These are phyloP conservation scores for Steatornis caripensis DNA, from an alignment of 2,113 vertebrate genomes.

Conservation along the genomic window DNA sequence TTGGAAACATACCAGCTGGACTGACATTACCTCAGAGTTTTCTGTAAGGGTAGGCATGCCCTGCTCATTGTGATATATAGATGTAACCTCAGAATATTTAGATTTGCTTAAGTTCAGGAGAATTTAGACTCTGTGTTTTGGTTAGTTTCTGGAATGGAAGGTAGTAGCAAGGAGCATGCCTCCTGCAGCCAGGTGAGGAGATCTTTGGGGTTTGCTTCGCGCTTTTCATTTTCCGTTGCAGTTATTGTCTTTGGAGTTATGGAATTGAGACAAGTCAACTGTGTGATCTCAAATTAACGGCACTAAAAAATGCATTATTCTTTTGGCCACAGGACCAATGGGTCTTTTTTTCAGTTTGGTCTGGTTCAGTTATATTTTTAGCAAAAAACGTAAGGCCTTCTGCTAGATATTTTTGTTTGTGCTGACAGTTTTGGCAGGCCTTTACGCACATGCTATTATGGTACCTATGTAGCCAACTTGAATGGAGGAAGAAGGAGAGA, in stretches of 20 bases:
- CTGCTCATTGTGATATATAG: background rate
- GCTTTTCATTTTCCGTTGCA: background rate
- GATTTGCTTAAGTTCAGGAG: background rate
- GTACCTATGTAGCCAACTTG: background rate
- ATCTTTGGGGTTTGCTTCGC: background rate
- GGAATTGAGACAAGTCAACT: background rate
- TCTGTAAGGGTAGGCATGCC: background rate
- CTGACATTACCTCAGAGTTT: background rate
- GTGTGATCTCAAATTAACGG: background rate
- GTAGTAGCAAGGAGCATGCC: background rate
- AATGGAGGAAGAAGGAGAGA: background rate
- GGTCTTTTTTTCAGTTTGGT: background rate
- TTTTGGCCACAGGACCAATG: background rate
- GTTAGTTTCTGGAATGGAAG: background rate
- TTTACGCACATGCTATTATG: background rate
- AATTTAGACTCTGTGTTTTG: background rate
- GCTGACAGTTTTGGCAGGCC: background rate
- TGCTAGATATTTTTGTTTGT: background rate
- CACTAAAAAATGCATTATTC: background rate
- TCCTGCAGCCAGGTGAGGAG: background rate
- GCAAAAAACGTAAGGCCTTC: background rate
- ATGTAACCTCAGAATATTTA: background rate
- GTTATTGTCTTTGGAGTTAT: background rate
- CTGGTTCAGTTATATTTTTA: background rate
- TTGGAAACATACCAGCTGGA: background rate